Base-by-base conservation (phyloP, 2,888 invertebrate species). In the Shargacucullia verbasci region DNA sequence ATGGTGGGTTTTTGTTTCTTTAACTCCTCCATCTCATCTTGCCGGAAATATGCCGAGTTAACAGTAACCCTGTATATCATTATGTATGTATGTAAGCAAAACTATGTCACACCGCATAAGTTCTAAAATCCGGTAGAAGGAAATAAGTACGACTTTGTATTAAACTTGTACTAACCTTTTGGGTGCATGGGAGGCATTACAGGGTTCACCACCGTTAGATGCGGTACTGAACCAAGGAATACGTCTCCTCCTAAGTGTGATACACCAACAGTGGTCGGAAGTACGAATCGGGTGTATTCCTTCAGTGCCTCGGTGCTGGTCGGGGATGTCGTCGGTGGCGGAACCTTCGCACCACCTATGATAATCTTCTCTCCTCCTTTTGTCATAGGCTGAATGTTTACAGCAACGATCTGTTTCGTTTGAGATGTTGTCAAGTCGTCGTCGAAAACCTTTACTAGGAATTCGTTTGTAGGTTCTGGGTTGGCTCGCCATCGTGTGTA, bases 381-480 rank as follows among this genome's bases (percentile, higher is more conserved):
- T 12, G 83, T 81, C 12, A 70, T 35, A 2, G 87, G 81, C 55
- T 84, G 81, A 66, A 93, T 90, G 60, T 92, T 91, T 11, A 92
- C 78, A 45, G 90, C 92, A 37, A 86, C 76, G 25, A 92, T 69
- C 69, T 81, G 78, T 41, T 84, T 83, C 10, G 79, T 56, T 13
- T 58, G 80, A 10, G 81, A 50, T 33, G 86, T 81, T 44, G 86
- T 68, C 37, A 86, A 38, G 29, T 90, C 91, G 33, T 94, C 94
- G 60, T 94, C 94, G 56, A 92, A 85, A 62, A 94, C 88, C 80
- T 93, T 90, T n/a, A 94, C 91, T 62, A 94, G 79, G 61, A 94
- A 94, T 66, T 92, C 89, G 55, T 81, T 82, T 40, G 89, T 85
- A 1, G 86, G 83, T 49, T 84, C 85, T 64, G 77, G 56, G 67